Conservation (phyloP, 1,140 invertebrate species). For the Wiebesia pumilae region DNA sequence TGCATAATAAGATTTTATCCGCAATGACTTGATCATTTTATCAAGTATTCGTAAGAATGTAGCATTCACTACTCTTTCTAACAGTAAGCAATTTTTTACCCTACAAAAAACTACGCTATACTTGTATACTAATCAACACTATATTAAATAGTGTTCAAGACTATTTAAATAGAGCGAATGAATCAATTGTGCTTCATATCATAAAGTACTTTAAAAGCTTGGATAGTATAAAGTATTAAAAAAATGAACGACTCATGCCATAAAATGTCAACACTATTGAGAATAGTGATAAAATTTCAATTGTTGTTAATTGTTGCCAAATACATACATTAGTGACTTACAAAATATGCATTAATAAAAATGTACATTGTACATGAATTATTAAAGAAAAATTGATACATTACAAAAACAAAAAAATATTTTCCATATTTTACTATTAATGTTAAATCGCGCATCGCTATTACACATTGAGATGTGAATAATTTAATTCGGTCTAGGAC, state of each 20-base stretch:
- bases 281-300: slow-evolving; percentile 61
- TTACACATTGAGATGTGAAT: slow-evolving; percentile 28
- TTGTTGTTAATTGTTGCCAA: slow-evolving; percentile 76
- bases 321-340: slow-evolving; percentile 61
- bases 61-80: slow-evolving; percentile 32
- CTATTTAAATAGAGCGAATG: background rate
- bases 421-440: slow-evolving; percentile 27
- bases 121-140: too few species aligned
- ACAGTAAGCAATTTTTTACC: slow-evolving; percentile 45
- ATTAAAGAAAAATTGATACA: slow-evolving; percentile 49
- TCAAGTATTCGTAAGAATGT: slow-evolving; percentile 25
- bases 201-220: slow-evolving; percentile 32
- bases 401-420: slow-evolving; percentile 50
- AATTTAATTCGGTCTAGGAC: background rate
- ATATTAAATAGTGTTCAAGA: slow-evolving; percentile 19
- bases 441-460: background rate
- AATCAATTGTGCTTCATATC: slow-evolving; percentile 39
- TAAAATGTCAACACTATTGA: slow-evolving; percentile 43
- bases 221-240: slow-evolving; percentile 18
- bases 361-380: slow-evolving; percentile 39
- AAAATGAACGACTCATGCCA: slow-evolving; percentile 30
- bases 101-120: too few species aligned
- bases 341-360: slow-evolving; percentile 57
- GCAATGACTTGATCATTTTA: slow-evolving; percentile 41
- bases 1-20: slow-evolving; percentile 22